A percentile compares a stretch with the other conserved stretches of the same genome.
These are phyloP conservation scores for Eledone cirrhosa DNA, from an alignment of 2,888 invertebrate genomes.

Conservation along the genomic window DNA sequence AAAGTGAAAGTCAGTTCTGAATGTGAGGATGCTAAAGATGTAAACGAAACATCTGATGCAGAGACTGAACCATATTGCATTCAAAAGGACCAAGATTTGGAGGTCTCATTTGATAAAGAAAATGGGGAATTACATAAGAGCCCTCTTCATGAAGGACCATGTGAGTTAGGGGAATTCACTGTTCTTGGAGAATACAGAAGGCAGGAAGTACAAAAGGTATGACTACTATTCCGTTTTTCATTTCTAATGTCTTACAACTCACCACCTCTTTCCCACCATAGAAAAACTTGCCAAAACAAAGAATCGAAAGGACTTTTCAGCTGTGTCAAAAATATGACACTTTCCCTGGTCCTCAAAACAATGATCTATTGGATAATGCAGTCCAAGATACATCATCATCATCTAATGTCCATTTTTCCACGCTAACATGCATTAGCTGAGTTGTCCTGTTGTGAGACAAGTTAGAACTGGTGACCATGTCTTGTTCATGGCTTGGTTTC, in stretches of 20 bases:
- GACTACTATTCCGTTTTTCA: neutral
- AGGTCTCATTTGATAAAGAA: slow-evolving; percentile 40
- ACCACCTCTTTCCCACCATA: neutral
- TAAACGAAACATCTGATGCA: slow-evolving; percentile 53
- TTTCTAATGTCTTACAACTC: neutral
- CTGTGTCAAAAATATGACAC: neutral
- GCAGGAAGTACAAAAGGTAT: slow-evolving; percentile 58
- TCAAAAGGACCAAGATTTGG: slow-evolving; percentile 59
- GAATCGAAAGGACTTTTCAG: too few relatives aligned
- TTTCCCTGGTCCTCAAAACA: neutral
- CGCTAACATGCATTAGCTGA: too few relatives aligned
- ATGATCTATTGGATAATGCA: too few relatives aligned
- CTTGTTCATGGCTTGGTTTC: too few relatives aligned
- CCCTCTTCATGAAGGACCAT: slow-evolving; percentile 41
- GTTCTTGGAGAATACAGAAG: slow-evolving; percentile 76
- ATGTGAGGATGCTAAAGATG: neutral
- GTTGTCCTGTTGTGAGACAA: too few relatives aligned
- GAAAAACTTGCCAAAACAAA: too few relatives aligned
- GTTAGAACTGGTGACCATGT: too few relatives aligned
- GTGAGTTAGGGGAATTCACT: slow-evolving; percentile 71
- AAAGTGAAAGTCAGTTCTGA: neutral
- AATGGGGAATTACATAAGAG: slow-evolving; percentile 54
- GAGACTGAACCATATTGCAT: neutral
- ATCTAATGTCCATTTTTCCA: too few relatives aligned
- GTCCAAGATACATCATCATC: too few relatives aligned